Base-by-base conservation (phyloP, 2,113 vertebrate genomes). In the Hipposideros armiger region DNA sequence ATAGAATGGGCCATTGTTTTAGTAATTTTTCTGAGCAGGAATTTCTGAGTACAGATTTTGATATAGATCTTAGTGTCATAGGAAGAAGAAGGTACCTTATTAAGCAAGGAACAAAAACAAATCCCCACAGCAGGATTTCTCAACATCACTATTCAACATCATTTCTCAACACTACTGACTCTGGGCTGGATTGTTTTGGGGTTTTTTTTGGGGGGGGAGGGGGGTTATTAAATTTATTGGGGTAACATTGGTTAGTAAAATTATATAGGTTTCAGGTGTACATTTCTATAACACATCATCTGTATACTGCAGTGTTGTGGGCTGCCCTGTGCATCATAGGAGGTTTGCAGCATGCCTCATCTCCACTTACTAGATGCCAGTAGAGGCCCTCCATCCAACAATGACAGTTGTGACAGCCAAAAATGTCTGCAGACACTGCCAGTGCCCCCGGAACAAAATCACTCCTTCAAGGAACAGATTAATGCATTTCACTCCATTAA, bases 101-200 rank as follows among this genome's bases (percentile, higher is more conserved):
- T 52, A 42, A 74, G 22, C 22, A 67, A 73, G 64, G 5, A 50
- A 14, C 42, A 77, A 78, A 78, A 52, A 7, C 54, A 30, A 72
- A 58, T 32, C 17, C 74, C 70, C 26, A 64, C 32, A 5, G 40
- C n/a, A 70, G 7, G 16, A 40, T 77, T 36, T 87, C 45, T 62
- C 17, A 5, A 16, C 19, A 17, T 66, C 6, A n/a, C n/a, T n/a
- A n/a, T n/a, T n/a, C n/a, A n/a, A n/a, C n/a, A n/a, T n/a, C n/a
- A n/a, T n/a, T n/a, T n/a, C n/a, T n/a, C n/a, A 1, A 16, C 54
- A 20, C 40, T 10, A 0, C 0, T 30, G 30, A 32, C 62, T 30
- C 20, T 0, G 7, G 72, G 26, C 22, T 73, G 26, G 36, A 16
- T 7, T 16, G 17, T 5, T 50, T 50, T 50, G 47, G 8, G 5